phyloP scores from a whole-genome alignment of 2,888 invertebrate genomes.

The Venustoraphidia nigricollis region DNA sequence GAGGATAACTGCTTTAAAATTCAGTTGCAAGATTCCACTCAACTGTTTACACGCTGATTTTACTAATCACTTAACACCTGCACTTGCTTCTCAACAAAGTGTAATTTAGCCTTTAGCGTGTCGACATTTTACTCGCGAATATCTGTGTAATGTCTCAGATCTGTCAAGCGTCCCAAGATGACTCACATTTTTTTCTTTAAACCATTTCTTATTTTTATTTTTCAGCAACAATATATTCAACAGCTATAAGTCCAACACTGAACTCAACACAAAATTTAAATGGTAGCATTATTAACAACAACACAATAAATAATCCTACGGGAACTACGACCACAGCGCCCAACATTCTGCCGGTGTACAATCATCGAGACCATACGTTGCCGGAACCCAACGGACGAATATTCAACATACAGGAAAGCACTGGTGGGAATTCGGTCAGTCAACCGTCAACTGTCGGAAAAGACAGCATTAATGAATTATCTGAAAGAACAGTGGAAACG shows the following conservation, averaged over 20 bases:
- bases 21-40: too few species aligned
- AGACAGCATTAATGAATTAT: slow-evolving; percentile 24
- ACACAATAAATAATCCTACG: slow-evolving; percentile 5
- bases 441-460: slow-evolving; percentile 3
- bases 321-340: not conserved
- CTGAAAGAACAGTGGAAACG: slow-evolving; percentile 43
- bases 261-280: slow-evolving; percentile 23
- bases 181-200: too few species aligned
- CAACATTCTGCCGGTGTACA: slow-evolving; percentile 1
- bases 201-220: slow-evolving; percentile 3
- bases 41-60: too few species aligned
- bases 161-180: too few species aligned
- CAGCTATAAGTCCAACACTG: slow-evolving; percentile 33
- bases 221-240: slow-evolving; percentile 27
- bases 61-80: too few species aligned
- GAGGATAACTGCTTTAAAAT: too few species aligned
- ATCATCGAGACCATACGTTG: not conserved
- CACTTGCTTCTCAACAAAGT: too few species aligned
- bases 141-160: too few species aligned
- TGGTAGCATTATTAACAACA: slow-evolving; percentile 9
- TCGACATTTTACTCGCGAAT: too few species aligned
- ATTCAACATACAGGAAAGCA: not conserved
- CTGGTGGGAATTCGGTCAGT: slow-evolving; percentile 5
- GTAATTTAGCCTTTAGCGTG: too few species aligned
- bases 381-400: not conserved